Percentiles rank a stretch among this genome's conserved stretches.
Conservation (phyloP, 92 coral and sea anemone genomes). For the Epizoanthus rinbou region DNA sequence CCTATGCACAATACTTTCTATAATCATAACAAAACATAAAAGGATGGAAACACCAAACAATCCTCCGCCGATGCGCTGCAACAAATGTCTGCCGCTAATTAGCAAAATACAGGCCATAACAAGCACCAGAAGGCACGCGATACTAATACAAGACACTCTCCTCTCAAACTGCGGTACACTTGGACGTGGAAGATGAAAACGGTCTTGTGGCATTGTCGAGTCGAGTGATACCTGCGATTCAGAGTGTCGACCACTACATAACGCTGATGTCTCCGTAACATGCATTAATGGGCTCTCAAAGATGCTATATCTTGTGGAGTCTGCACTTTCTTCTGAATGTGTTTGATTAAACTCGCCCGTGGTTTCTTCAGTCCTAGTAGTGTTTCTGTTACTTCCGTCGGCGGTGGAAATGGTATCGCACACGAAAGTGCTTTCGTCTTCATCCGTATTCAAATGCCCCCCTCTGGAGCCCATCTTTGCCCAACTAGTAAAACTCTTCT, state of each 20-base stretch:
- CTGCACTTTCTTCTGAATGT: not conserved
- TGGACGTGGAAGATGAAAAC: not conserved
- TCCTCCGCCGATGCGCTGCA: conserved; percentile 36
- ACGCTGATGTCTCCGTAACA: not conserved
- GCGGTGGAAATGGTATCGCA: not conserved
- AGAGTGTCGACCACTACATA: not conserved
- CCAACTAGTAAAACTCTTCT: not conserved
- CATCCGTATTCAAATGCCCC: not conserved
- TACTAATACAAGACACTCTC: conserved; percentile 3
- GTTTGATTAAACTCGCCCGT: not conserved
- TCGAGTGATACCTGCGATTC: not conserved
- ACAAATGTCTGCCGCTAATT: not conserved
- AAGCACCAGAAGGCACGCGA: not conserved
- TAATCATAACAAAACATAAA: conserved; percentile 16
- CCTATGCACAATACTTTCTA: conserved; percentile 25
- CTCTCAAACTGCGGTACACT: not conserved
- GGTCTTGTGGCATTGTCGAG: not conserved
- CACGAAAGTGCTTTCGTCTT: not conserved
- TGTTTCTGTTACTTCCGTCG: not conserved
- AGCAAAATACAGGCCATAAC: conserved; percentile 28
- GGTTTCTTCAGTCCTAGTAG: not conserved
- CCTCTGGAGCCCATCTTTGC: not conserved
- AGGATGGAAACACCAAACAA: conserved; percentile 27
- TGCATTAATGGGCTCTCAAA: conserved; percentile 28
- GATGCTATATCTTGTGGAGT: conserved; percentile 13